Percentiles rank a stretch among this genome's conserved stretches.
Conservation (phyloP, 2,797 vertebrate genomes). For the Darevskia mixta region DNA sequence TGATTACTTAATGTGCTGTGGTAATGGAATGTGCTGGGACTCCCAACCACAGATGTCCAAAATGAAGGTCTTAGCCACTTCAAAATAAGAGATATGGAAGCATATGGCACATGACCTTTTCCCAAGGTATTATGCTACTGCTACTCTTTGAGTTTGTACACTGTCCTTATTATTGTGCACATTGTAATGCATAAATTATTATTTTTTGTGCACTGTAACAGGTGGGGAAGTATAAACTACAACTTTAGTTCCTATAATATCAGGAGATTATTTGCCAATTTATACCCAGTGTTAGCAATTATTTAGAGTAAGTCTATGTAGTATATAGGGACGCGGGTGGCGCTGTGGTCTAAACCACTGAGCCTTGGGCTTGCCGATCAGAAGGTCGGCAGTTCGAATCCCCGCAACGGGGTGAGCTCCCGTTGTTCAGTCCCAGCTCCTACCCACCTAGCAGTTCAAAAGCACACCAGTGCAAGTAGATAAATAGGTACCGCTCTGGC, state of each 20-base stretch:
- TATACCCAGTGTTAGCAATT: neutral
- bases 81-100: neutral
- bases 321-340: too few species aligned
- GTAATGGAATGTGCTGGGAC: conserved; percentile 5
- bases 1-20: neutral
- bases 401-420: too few species aligned
- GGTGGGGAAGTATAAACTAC: neutral
- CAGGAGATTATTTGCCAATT: neutral
- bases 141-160: neutral
- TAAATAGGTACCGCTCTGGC: too few species aligned
- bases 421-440: too few species aligned
- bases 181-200: neutral
- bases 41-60: conserved; percentile 1
- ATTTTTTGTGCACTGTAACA: neutral
- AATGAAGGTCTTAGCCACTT: neutral
- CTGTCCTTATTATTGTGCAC: neutral
- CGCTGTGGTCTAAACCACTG: too few species aligned
- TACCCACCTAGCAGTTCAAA: too few species aligned
- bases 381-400: too few species aligned
- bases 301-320: neutral
- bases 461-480: too few species aligned
- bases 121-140: neutral
- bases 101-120: neutral
- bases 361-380: too few species aligned
- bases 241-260: neutral